Percentiles rank a stretch among this genome's conserved stretches.
Conservation (phyloP, 2,797 vertebrate species). For the Chiroxiphia lanceolata region DNA sequence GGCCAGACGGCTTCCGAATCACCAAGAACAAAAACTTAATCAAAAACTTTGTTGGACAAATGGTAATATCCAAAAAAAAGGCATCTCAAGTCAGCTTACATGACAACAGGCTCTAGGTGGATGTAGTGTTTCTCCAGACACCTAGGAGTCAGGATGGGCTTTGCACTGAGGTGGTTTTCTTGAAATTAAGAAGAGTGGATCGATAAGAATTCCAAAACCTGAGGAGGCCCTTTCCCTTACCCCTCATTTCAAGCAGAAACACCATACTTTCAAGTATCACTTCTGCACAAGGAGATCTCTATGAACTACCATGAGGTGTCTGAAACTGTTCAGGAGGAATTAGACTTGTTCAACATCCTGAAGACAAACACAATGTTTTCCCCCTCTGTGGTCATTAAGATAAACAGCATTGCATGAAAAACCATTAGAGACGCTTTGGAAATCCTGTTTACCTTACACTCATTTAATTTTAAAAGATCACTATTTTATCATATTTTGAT, state of each 20-base stretch:
- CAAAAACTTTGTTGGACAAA: neutral
- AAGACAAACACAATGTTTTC: neutral
- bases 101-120: neutral
- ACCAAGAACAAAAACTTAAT: neutral
- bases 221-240: neutral
- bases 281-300: slow-evolving; percentile 23
- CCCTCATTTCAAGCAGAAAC: neutral
- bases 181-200: neutral
- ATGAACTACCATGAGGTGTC: slow-evolving; percentile 26
- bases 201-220: neutral
- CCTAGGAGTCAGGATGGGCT: neutral
- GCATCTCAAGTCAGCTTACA: neutral
- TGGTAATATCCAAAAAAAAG: neutral
- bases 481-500: slow-evolving; percentile 51
- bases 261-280: neutral
- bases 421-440: neutral
- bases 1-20: neutral
- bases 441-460: slow-evolving; percentile 42
- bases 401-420: neutral
- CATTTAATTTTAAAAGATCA: slow-evolving; percentile 54
- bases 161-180: neutral
- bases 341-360: slow-evolving; percentile 3
- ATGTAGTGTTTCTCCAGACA: neutral
- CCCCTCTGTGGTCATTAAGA: neutral
- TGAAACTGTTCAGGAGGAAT: slow-evolving; percentile 11